Evolutionary conservation across 1,140 invertebrate genomes (phyloP).

Genomic region (Harpegnathos saltator): DNA sequence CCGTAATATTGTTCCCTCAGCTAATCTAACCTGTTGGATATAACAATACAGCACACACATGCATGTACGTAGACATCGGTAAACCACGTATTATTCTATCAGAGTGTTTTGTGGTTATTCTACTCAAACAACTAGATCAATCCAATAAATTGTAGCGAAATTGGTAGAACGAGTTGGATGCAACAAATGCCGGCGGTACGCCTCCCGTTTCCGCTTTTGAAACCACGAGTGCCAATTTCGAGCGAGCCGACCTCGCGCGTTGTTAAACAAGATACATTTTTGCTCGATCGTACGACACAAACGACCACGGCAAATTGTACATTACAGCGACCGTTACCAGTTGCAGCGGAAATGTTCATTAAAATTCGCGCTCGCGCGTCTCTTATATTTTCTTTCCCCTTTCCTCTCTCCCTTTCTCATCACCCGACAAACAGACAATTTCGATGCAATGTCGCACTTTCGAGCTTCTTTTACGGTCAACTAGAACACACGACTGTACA

Average conservation of each 20-base stretch:
- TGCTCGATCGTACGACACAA: conserved; percentile 22
- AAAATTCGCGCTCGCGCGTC: not conserved
- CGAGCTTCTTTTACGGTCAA: not conserved
- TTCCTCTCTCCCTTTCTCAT: not conserved
- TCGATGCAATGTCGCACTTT: not conserved
- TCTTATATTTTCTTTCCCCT: not conserved
- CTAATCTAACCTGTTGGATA: conserved; percentile 14
- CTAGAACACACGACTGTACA: no score
- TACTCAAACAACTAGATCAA: conserved; percentile 57
- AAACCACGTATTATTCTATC: conserved; percentile 50
- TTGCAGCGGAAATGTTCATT: not conserved
- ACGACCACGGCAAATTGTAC: not conserved
- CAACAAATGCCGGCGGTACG: conserved; percentile 31
- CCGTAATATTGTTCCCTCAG: conserved; percentile 5
- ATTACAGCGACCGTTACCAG: not conserved
- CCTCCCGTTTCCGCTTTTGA: conserved; percentile 47
- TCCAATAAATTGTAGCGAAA: conserved; percentile 51
- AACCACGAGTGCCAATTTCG: conserved; percentile 51
- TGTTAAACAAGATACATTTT: conserved; percentile 51
- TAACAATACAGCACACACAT: not conserved
- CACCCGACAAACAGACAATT: not conserved
- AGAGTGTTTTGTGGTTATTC: conserved; percentile 45
- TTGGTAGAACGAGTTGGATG: conserved; percentile 47
- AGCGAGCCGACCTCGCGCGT: conserved; percentile 7
- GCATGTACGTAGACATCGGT: conserved; percentile 7